Evolutionary conservation across 2,797 vertebrate species (phyloP).

Genomic region (Labeo calbasu): DNA sequence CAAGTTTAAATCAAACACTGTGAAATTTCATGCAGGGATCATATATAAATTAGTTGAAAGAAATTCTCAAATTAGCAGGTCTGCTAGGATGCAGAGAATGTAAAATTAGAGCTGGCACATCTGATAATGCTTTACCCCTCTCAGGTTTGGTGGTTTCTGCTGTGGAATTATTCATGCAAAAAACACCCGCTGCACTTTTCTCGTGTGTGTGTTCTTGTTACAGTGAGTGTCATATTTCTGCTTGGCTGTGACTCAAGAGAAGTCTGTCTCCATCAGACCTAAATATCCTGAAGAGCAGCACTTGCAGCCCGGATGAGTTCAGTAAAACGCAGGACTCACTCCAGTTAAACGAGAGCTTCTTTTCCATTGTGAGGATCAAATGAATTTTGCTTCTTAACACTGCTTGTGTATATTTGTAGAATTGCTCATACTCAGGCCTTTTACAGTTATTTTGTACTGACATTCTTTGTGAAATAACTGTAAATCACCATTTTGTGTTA

Average conservation of each 20-base stretch:
- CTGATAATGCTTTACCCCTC: conserved; percentile 67
- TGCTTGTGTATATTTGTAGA: no score
- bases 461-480: neutral
- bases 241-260: conserved; percentile 80
- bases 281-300: conserved; percentile 71
- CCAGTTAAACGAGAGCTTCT: conserved; percentile 64
- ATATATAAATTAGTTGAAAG: no score
- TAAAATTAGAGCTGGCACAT: no score
- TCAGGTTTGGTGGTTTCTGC: conserved; percentile 74
- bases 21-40: no score
- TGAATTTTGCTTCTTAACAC: no score
- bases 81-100: no score
- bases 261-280: conserved; percentile 71
- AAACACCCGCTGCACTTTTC: neutral
- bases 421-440: no score
- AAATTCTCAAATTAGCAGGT: no score
- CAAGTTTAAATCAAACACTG: no score
- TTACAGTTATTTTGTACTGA: no score
- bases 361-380: conserved; percentile 66
- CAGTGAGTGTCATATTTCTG: conserved; percentile 80
- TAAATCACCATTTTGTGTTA: neutral
- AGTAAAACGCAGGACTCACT: neutral
- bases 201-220: neutral
- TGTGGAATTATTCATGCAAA: neutral
- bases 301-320: neutral